Conservation (phyloP, 2,888 invertebrate species). For the Caenorhabditis angaria region DNA sequence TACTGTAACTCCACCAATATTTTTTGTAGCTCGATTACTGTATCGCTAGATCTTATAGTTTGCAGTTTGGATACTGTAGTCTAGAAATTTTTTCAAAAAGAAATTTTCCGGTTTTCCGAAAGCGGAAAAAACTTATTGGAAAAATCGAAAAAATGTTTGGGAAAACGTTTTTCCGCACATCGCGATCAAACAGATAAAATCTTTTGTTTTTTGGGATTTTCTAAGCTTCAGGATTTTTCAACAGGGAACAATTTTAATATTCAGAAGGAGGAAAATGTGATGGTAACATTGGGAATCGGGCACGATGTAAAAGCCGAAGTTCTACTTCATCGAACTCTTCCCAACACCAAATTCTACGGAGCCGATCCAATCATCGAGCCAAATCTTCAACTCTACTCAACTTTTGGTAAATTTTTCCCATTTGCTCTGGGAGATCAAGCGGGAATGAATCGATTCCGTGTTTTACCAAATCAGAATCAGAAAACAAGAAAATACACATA, state of each 20-base stretch:
- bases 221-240: neutral
- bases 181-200: too few species aligned
- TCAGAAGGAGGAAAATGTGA: neutral
- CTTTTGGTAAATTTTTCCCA: constrained; percentile 36
- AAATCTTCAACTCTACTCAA: constrained; percentile 33
- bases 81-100: too few species aligned
- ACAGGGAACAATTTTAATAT: too few species aligned
- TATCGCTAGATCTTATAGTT: too few species aligned
- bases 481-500: constrained; percentile 19
- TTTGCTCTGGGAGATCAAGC: constrained; percentile 34
- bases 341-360: constrained; percentile 22
- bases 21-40: too few species aligned
- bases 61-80: too few species aligned
- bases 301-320: constrained; percentile 25
- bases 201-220: too few species aligned
- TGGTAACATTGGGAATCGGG: constrained; percentile 19
- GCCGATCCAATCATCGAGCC: constrained; percentile 45
- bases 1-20: too few species aligned
- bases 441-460: constrained; percentile 15
- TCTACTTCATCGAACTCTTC: neutral
- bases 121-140: too few species aligned
- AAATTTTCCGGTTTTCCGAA: too few species aligned
- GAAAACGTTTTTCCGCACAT: too few species aligned
- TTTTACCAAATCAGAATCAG: constrained; percentile 34
- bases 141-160: too few species aligned